phyloP scores from a whole-genome alignment of 2,113 vertebrate genomes.

The Misgurnus anguillicaudatus region DNA sequence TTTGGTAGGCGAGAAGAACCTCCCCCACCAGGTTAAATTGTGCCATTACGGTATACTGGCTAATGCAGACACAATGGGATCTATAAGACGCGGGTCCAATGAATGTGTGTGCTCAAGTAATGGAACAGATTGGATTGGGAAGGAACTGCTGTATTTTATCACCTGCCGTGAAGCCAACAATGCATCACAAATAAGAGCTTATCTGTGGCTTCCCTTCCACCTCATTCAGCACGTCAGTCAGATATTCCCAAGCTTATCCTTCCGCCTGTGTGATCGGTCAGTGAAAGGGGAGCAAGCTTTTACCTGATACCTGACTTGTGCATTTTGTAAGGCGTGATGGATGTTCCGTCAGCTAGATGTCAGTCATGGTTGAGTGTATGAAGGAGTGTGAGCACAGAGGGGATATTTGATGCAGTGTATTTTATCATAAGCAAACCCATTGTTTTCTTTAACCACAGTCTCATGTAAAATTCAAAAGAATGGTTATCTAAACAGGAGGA shows the following conservation, averaged over 20 bases:
- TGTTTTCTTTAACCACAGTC: not conserved
- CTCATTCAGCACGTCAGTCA: slow-evolving; percentile 43
- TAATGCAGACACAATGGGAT: slow-evolving; percentile 64
- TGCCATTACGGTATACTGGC: slow-evolving; percentile 17
- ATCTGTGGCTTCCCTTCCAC: slow-evolving; percentile 42
- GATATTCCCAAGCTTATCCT: slow-evolving; percentile 14
- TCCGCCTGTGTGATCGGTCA: slow-evolving; percentile 46
- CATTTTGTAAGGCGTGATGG: slow-evolving; percentile 36
- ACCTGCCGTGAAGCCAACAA: slow-evolving; percentile 59
- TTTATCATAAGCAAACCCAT: not conserved
- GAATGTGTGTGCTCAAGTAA: slow-evolving; percentile 65
- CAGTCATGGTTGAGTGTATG: not conserved
- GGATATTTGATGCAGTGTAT: not conserved
- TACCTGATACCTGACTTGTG: slow-evolving; percentile 56
- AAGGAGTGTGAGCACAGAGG: not conserved
- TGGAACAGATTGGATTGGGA: slow-evolving; percentile 44
- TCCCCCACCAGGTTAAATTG: slow-evolving; percentile 42
- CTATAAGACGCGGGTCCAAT: slow-evolving; percentile 54
- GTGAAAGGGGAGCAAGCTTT: slow-evolving; percentile 51
- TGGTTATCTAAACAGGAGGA: not conserved
- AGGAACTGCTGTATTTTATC: slow-evolving; percentile 53
- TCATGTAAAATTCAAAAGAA: not conserved
- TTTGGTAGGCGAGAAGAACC: not conserved
- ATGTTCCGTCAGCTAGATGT: slow-evolving; percentile 37
- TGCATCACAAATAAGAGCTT: slow-evolving; percentile 63